Evolutionary conservation across 2,113 vertebrate species (phyloP), one percentile per base, ranked within the genome.

Genomic region (Chinchilla lanigera): DNA sequence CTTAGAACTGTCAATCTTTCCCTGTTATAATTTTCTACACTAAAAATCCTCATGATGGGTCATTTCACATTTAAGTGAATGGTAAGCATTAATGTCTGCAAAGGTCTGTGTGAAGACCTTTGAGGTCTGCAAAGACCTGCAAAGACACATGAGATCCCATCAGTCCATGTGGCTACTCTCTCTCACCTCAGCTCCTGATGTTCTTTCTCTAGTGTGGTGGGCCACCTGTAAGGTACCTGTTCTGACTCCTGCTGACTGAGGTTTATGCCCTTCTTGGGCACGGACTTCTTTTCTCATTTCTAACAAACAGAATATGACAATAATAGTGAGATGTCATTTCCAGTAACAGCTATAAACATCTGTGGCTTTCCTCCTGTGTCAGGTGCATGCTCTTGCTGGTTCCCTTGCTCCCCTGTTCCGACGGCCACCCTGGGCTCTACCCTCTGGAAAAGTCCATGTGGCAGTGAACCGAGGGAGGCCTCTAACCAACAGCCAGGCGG

Each of bases 131-230:
- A 24, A 61, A 61, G 60, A 26, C 60, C 11, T 52, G 16, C 8
- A 8, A 54, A 93, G 54, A 24, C 30, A 3, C 1, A 5, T 0
- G 1, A 22, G 58, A 16, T 38, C 10, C 7, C 35, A 7, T 33
- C 56, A n/a, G n/a, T n/a, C n/a, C n/a, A n/a, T n/a, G n/a, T n/a
- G n/a, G n/a, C n/a, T n/a, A n/a, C 24, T 50, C 10, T n/a, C 78
- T 61, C 41, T 10, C 9, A 30, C 56, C 41, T 56, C 9, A 41
- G 30, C 28, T 52, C 41, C 50, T 3, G 20, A 61, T 11, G 11
- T 3, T 41, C 24, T 50, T 17, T 54, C 44, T 7, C 19, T 7
- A 28, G 52, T 3, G 28, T 26, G 47, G 47, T 2, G 35, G 65
- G 60, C 13, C 20, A 4, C 14, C 38, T 47, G 26, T 14, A 30